phyloP scores from a whole-genome alignment of 1,140 invertebrate genomes.

The Drosophila orena region DNA sequence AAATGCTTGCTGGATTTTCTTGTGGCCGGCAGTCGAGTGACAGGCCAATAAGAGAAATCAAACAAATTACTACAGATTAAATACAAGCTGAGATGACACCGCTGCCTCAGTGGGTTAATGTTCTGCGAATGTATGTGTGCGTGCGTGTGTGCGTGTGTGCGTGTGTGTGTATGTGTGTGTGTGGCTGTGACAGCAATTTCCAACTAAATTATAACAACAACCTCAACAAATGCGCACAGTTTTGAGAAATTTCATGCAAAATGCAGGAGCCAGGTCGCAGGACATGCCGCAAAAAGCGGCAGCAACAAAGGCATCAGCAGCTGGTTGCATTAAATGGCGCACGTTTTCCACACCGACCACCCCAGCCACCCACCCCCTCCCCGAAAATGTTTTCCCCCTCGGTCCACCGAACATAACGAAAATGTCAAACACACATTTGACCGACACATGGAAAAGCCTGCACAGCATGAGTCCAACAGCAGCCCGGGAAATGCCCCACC shows the following conservation, averaged over 20 bases:
- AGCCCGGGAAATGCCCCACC: constrained; percentile 5
- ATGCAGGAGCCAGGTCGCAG: constrained; percentile 61
- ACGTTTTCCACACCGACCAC: constrained; percentile 35
- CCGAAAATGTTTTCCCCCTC: neutral
- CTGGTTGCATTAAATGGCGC: constrained; percentile 72
- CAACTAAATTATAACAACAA: constrained; percentile 81
- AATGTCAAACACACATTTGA: constrained; percentile 80
- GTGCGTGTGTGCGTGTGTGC: too few species aligned
- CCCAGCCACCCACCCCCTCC: neutral
- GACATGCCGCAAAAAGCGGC: constrained; percentile 44
- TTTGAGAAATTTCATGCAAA: constrained; percentile 81
- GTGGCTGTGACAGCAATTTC: constrained; percentile 68
- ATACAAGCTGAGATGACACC: constrained; percentile 5
- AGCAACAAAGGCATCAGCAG: constrained; percentile 46
- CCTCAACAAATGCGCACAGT: constrained; percentile 73
- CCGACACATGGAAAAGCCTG: constrained; percentile 49
- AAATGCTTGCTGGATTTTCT: constrained; percentile 11
- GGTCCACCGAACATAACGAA: constrained; percentile 68
- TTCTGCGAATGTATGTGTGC: constrained; percentile 2
- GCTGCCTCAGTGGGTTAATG: constrained; percentile 62
- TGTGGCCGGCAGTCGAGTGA: constrained; percentile 17
- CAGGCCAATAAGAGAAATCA: constrained; percentile 38
- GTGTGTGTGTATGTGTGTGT: constrained; percentile 39
- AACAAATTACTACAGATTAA: constrained; percentile 32
- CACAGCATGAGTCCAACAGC: constrained; percentile 36